These are phyloP conservation scores for Sparidentex hasta DNA, from an alignment of 2,797 vertebrate species.

Conservation along the genomic window DNA sequence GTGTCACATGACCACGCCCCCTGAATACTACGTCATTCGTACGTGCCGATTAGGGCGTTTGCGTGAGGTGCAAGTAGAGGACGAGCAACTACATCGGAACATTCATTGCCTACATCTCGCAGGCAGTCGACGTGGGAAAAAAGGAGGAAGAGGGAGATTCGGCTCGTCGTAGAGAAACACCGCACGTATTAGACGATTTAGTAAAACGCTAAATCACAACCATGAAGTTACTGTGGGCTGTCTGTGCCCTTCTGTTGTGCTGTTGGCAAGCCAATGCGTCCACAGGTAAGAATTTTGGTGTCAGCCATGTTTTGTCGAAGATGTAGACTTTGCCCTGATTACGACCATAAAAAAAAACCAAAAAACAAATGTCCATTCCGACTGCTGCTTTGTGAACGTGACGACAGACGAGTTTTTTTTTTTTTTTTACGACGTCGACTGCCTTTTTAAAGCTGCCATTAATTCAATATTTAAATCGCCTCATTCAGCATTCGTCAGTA, in stretches of 20 bases:
- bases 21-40: constrained; percentile 26
- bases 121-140: background rate
- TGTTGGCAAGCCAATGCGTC: constrained; percentile 73
- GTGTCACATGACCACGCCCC: constrained; percentile 62
- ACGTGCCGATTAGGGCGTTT: constrained; percentile 73
- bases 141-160: background rate
- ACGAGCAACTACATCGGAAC: constrained; percentile 49
- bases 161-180: background rate
- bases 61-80: constrained; percentile 78
- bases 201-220: background rate
- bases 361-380: background rate
- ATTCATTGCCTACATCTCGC: background rate
- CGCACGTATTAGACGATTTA: background rate
- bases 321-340: constrained; percentile 62
- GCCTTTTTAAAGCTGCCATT: rapidly evolving
- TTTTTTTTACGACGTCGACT: background rate
- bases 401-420: rapidly evolving
- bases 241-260: constrained; percentile 78
- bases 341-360: constrained; percentile 12
- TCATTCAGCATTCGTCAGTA: rapidly evolving
- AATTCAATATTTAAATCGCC: rapidly evolving
- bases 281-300: constrained; percentile 81
- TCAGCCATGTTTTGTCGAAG: constrained; percentile 76
- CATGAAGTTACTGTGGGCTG: constrained; percentile 81
- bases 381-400: background rate